These are phyloP conservation scores for Lithophane semibrunnea DNA, from an alignment of 2,888 invertebrate species.

Conservation along the genomic window DNA sequence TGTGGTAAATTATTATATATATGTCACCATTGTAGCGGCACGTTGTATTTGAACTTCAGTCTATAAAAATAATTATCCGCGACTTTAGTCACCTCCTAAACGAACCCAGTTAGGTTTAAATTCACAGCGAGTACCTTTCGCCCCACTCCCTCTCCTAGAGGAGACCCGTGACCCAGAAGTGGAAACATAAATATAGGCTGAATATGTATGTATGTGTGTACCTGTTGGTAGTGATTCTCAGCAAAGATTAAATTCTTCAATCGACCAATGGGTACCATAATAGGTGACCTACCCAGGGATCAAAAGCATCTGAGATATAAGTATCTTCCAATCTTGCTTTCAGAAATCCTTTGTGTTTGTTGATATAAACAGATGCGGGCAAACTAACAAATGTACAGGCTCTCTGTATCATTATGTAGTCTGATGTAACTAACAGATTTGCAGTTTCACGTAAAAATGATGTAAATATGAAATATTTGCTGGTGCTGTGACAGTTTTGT, in stretches of 20 bases:
- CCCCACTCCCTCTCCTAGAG: too few relatives aligned
- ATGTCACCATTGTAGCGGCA: too few relatives aligned
- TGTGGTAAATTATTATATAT: too few relatives aligned
- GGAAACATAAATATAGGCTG: too few relatives aligned
- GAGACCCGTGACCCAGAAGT: too few relatives aligned
- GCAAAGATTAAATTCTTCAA: background rate
- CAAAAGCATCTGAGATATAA: background rate
- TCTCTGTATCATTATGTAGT: background rate
- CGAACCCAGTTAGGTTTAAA: too few relatives aligned
- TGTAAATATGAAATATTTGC: conserved; percentile 7
- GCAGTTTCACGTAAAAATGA: conserved; percentile 2
- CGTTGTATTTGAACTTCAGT: background rate
- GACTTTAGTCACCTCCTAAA: background rate
- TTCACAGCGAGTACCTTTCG: too few relatives aligned
- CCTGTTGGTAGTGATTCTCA: background rate
- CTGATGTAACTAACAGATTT: conserved; percentile 16
- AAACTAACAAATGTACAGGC: background rate
- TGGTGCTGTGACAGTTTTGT: conserved; percentile 26
- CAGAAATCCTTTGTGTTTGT: background rate
- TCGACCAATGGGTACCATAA: background rate
- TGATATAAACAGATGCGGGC: background rate
- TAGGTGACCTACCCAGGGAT: background rate
- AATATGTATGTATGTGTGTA: too few relatives aligned
- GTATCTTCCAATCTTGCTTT: background rate
- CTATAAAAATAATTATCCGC: background rate